phyloP scores from a whole-genome alignment of 2,113 vertebrate species.

The Mirza zaza region DNA sequence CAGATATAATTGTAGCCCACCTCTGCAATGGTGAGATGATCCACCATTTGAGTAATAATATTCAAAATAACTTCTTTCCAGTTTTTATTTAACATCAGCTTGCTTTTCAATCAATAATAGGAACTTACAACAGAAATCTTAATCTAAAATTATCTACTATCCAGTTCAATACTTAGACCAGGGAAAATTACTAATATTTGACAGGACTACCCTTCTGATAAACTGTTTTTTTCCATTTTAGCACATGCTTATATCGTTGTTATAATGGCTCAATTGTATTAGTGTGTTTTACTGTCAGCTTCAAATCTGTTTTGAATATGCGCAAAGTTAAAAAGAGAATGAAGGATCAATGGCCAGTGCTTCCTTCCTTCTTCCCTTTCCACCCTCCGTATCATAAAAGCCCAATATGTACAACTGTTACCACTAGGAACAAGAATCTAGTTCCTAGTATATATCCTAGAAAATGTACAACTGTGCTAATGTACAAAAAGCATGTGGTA shows the following conservation, averaged over 20 bases:
- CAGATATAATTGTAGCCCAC: background rate
- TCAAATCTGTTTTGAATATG: background rate
- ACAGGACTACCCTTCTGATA: background rate
- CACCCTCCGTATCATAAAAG: background rate
- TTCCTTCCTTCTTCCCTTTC: background rate
- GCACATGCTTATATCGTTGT: background rate
- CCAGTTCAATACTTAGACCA: background rate
- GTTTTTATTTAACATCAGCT: slow-evolving; percentile 5
- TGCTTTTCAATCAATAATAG: background rate
- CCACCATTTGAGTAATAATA: background rate
- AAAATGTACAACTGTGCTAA: background rate
- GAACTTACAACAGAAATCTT: background rate
- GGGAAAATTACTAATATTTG: background rate
- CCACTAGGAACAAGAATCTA: background rate
- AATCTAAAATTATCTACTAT: background rate
- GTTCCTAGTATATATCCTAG: background rate
- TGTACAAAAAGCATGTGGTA: background rate
- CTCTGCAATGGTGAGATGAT: background rate
- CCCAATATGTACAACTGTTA: background rate
- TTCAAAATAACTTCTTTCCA: background rate
- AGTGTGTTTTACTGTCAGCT: background rate
- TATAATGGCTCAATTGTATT: background rate
- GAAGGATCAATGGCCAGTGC: background rate
- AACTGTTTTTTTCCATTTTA: background rate
- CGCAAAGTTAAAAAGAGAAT: background rate